A percentile compares a stretch with the other conserved stretches of the same genome.
phyloP scores from a whole-genome alignment of 2,888 invertebrate genomes.

The Caenorhabditis afra region DNA sequence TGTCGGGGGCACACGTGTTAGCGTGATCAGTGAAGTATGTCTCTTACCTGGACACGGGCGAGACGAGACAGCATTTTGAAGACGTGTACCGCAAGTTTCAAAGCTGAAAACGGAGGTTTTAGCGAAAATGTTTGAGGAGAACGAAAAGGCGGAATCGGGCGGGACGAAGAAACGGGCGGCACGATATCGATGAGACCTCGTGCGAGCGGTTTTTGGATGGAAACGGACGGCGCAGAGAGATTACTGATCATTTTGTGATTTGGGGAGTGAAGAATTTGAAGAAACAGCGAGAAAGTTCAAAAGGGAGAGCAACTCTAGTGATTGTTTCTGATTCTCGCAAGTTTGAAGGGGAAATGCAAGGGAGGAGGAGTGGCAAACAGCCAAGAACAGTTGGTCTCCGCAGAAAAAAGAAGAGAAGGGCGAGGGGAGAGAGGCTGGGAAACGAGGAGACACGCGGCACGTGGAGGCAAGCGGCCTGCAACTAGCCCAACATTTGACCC shows the following conservation, averaged over 20 bases:
- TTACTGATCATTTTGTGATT: conserved; percentile 42
- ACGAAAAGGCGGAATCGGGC: conserved; percentile 3
- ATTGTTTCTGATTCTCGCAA: conserved; percentile 36
- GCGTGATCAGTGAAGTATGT: conserved; percentile 30
- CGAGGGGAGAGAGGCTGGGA: conserved; percentile 19
- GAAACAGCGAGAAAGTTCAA: conserved; percentile 12
- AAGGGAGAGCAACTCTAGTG: conserved; percentile 20
- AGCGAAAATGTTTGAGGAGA: background rate
- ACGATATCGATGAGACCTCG: background rate
- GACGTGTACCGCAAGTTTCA: conserved; percentile 45
- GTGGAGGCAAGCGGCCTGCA: conserved; percentile 38
- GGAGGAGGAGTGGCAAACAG: conserved; percentile 46
- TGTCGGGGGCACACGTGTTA: conserved; percentile 37
- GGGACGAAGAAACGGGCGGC: conserved; percentile 15
- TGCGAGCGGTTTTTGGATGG: no score
- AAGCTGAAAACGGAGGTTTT: conserved; percentile 16
- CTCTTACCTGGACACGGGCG: conserved; percentile 58
- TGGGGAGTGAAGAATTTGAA: conserved; percentile 9
- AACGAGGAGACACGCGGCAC: conserved; percentile 28
- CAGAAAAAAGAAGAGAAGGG: conserved; percentile 33
- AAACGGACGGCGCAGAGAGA: conserved; percentile 35
- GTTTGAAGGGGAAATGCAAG: conserved; percentile 16
- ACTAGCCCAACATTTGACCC: conserved; percentile 51
- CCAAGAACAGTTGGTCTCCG: conserved; percentile 47
- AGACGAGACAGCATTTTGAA: conserved; percentile 61